These are phyloP conservation scores for Crossaster papposus DNA, from an alignment of 53 echinoderm and acorn worm genomes.

Conservation along the genomic window DNA sequence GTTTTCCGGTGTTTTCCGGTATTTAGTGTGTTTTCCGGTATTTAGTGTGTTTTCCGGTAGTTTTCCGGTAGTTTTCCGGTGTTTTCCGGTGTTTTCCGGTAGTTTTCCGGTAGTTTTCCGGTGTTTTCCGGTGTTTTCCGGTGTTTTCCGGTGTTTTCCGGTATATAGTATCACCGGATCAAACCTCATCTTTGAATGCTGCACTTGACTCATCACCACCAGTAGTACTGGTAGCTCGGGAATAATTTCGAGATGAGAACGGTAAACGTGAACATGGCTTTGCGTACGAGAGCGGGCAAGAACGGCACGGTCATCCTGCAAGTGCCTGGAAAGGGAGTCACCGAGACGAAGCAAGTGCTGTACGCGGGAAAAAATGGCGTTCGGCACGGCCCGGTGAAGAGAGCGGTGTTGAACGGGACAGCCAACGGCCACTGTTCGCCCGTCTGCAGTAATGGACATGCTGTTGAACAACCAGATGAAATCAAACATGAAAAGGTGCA, in stretches of 20 bases:
- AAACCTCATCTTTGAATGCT: neutral
- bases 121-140: no score
- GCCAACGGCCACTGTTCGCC: conserved; percentile 46
- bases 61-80: no score
- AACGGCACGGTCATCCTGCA: conserved; percentile 41
- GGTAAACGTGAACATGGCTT: conserved; percentile 51
- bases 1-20: no score
- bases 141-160: no score
- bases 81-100: no score
- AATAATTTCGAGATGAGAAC: conserved; percentile 12
- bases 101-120: no score
- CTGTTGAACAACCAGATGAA: neutral
- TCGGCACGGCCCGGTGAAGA: conserved; percentile 18
- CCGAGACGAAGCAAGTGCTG: conserved; percentile 35
- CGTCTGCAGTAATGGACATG: conserved; percentile 22
- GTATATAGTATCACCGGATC: no score
- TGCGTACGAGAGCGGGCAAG: conserved; percentile 37
- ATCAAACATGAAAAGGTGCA: conserved; percentile 28
- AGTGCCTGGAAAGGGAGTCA: conserved; percentile 32
- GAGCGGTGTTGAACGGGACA: conserved; percentile 37
- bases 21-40: no score
- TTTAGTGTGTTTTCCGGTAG: no score
- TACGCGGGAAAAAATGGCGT: conserved; percentile 41
- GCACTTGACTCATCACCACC: neutral
- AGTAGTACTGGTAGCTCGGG: neutral